These are phyloP conservation scores for Pandemis heparana DNA, from an alignment of 2,888 invertebrate genomes.

Conservation along the genomic window DNA sequence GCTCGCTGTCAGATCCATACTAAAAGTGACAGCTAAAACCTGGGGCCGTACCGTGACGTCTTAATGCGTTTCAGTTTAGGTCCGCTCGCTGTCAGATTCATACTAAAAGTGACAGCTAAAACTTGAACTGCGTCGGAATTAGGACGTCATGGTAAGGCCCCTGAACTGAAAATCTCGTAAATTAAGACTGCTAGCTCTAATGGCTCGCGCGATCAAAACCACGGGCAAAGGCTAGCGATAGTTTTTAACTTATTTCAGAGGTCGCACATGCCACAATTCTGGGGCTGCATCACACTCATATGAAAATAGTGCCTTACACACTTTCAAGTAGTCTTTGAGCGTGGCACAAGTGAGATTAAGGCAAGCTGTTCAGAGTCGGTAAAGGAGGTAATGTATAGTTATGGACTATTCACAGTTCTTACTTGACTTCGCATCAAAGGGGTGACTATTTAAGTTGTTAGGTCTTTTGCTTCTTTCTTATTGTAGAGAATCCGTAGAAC, in stretches of 20 bases:
- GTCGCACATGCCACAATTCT: conserved; percentile 44
- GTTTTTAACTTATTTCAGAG: not conserved
- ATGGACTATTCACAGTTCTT: conserved; percentile 12
- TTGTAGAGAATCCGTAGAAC: not conserved
- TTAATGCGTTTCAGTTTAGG: no score
- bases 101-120: no score
- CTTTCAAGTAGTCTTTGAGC: conserved; percentile 67
- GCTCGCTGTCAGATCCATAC: no score
- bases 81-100: no score
- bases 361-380: conserved; percentile 48
- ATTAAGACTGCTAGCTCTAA: no score
- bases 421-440: not conserved
- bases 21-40: no score
- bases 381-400: conserved; percentile 35
- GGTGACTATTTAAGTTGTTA: not conserved
- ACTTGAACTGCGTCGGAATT: no score
- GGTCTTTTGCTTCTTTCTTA: not conserved
- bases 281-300: conserved; percentile 53
- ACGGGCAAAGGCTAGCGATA: not conserved
- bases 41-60: no score
- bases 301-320: conserved; percentile 79
- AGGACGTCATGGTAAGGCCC: no score
- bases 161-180: no score
- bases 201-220: not conserved
- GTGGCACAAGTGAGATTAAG: conserved; percentile 69